Evolutionary conservation across 2,888 invertebrate genomes (phyloP), one percentile per base, ranked within the genome.

Genomic region (Drosophila kambysellisi): DNA sequence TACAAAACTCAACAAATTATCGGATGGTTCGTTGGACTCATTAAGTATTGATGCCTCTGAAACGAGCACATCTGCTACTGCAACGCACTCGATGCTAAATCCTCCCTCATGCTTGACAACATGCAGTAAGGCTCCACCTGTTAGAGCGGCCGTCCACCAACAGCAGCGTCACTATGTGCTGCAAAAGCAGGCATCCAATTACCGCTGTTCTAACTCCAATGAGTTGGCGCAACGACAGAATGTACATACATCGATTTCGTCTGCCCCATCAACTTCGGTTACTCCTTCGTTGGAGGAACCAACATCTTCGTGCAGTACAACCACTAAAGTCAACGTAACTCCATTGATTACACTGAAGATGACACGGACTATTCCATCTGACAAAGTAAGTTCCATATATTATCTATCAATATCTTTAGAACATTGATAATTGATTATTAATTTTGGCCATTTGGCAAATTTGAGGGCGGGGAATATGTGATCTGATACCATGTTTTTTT

Each of bases 311-410:
- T 62, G 70, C 43, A 66, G 56, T 66, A 63, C 76, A 64, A 62
- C 50, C 57, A 43, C 50, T 29, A 86, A 73, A 52, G 43, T 37
- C 43, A 82, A 77, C 52, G 76, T 80, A 57, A 59, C 79, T 48
- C 79, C 91, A 48, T 81, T 90, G 66, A 88, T 89, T 78, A 91
- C 91, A 74, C 90, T 90, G 74, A 92, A 92, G 75, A 96, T 96
- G 96, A 96, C 96, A 93, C 96, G 96, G 94, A 96, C 96, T 94
- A 95, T 96, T 94, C 96, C 96, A 93, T 96, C 96, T 94, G 96
- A 96, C 95, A 96, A 96, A 96, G 96, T 96, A 94, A 94, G 94
- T 75, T 39, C 20, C 2, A 20, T 15, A 7, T 15, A 7, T 46
- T 46, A 15, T 46, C 7, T 4, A 7, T 12, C 20, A 46, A 20